Percentiles rank a stretch among this genome's conserved stretches.
These are phyloP conservation scores for Cephus sareptanus DNA, from an alignment of 2,888 invertebrate species.

Conservation along the genomic window DNA sequence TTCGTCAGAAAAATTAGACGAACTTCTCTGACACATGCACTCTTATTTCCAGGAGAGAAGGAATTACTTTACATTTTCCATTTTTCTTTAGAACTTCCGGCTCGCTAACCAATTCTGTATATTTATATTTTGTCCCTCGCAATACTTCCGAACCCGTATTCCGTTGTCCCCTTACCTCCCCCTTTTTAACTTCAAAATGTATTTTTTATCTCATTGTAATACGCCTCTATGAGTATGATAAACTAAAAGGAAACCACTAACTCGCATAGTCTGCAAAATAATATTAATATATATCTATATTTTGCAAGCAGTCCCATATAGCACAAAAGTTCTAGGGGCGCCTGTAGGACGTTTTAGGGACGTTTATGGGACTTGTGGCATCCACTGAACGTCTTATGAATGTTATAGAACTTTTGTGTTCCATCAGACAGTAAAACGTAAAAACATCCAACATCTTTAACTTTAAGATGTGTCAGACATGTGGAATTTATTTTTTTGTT, in stretches of 20 bases:
- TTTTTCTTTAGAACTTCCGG: neutral
- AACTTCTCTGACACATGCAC: neutral
- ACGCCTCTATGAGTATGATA: too few relatives aligned
- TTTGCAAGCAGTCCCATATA: neutral
- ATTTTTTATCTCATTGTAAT: too few relatives aligned
- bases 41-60: neutral
- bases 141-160: neutral
- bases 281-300: neutral
- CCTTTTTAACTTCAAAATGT: neutral
- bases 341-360: neutral
- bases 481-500: neutral
- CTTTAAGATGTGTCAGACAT: neutral
- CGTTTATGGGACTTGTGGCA: neutral
- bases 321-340: neutral
- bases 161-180: rapidly evolving
- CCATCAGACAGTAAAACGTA: neutral
- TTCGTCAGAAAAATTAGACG: neutral
- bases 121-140: neutral
- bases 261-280: neutral
- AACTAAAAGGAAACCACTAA: too few relatives aligned
- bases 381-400: neutral
- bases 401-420: neutral
- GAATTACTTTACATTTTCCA: neutral
- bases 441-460: neutral
- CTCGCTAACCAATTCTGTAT: neutral